Conservation (phyloP, 2,113 vertebrate species). For the Stigmatopora argus region DNA sequence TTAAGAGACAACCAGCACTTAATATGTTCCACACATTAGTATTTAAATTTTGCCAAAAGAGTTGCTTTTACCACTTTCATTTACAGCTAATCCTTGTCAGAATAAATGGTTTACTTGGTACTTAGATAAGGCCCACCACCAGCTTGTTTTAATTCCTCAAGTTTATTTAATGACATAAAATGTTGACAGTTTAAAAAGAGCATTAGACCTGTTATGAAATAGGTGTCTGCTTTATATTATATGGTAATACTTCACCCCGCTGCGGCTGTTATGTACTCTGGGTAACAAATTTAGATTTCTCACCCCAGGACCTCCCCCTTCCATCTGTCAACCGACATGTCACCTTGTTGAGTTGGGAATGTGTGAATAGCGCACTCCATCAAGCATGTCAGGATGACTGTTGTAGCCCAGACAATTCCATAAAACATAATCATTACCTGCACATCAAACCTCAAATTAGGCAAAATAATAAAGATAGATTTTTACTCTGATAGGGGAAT, state of each 20-base stretch:
- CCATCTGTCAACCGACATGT: constrained; percentile 59
- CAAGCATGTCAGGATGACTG: constrained; percentile 57
- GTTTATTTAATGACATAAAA: not conserved
- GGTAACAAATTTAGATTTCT: constrained; percentile 60
- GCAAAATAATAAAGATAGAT: constrained; percentile 25
- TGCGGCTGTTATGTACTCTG: constrained; percentile 46
- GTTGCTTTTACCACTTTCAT: not conserved
- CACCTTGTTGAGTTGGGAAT: constrained; percentile 48
- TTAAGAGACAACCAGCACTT: not conserved
- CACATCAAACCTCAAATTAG: constrained; percentile 52
- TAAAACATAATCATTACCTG: constrained; percentile 52
- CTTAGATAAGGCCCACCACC: not conserved
- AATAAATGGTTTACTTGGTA: not conserved
- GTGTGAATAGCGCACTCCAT: constrained; percentile 63
- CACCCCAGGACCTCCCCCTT: constrained; percentile 59
- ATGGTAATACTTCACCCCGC: constrained; percentile 27
- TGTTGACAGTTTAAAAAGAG: not conserved
- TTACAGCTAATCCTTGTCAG: not conserved
- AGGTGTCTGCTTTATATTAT: not conserved
- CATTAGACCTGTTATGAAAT: not conserved
- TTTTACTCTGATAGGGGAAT: constrained; percentile 26
- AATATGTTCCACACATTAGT: not conserved
- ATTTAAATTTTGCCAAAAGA: not conserved
- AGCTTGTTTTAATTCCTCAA: not conserved
- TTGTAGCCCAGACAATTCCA: constrained; percentile 45